These are phyloP conservation scores for Pissodes strobi DNA, from an alignment of 1,140 invertebrate species.

Conservation along the genomic window DNA sequence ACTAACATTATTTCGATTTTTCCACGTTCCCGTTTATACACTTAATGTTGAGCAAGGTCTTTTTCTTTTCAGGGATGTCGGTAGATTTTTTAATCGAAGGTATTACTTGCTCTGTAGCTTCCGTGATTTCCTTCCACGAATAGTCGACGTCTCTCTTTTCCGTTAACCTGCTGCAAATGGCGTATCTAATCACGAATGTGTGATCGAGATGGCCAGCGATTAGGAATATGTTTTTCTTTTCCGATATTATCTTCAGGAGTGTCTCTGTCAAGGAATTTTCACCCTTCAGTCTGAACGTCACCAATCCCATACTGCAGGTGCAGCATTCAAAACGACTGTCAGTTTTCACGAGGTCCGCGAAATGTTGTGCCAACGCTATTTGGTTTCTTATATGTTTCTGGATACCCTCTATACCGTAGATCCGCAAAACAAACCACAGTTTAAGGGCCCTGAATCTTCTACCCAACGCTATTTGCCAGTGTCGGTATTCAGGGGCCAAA, in stretches of 20 bases:
- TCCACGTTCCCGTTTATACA: slow-evolving; percentile 43
- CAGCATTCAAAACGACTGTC: slow-evolving; percentile 80
- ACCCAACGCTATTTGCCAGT: slow-evolving; percentile 93
- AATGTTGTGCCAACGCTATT: slow-evolving; percentile 74
- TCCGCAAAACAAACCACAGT: slow-evolving; percentile 90
- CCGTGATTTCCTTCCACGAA: slow-evolving; percentile 79
- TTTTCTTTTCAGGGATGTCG: slow-evolving; percentile 16
- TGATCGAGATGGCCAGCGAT: slow-evolving; percentile 73
- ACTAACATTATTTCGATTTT: slow-evolving; percentile 60
- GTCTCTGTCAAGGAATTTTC: slow-evolving; percentile 73
- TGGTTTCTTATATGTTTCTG: slow-evolving; percentile 78
- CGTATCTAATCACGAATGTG: slow-evolving; percentile 79
- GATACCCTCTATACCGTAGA: slow-evolving; percentile 81
- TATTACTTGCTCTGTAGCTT: slow-evolving; percentile 59
- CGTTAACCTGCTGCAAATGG: slow-evolving; percentile 76
- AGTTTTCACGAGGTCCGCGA: slow-evolving; percentile 69
- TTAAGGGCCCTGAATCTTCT: slow-evolving; percentile 90
- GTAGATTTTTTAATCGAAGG: slow-evolving; percentile 5
- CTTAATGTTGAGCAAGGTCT: slow-evolving; percentile 29
- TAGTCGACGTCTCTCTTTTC: slow-evolving; percentile 73
- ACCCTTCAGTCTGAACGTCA: slow-evolving; percentile 85
- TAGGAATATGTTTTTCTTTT: slow-evolving; percentile 81
- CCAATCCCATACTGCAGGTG: slow-evolving; percentile 70
- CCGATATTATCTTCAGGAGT: slow-evolving; percentile 76
- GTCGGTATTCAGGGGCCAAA: slow-evolving; percentile 82